Conservation (phyloP, 1,140 invertebrate species). For the Bradysia coprophila region DNA sequence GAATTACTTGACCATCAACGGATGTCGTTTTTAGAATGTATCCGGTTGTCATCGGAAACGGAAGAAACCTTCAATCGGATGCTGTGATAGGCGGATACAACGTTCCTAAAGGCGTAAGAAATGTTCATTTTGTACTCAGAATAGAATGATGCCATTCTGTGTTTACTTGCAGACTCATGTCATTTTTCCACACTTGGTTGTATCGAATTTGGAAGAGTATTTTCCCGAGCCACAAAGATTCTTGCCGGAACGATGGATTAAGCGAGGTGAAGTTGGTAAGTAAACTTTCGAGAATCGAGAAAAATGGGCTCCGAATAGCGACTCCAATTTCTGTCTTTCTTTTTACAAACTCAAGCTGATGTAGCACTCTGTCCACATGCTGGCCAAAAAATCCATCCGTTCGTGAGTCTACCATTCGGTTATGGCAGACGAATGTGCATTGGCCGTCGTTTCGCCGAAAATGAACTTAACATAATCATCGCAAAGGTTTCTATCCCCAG, state of each 20-base stretch:
- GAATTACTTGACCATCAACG: background rate
- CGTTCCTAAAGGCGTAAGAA: conserved; percentile 71
- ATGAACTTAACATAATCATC: conserved; percentile 53
- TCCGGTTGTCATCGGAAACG: conserved; percentile 75
- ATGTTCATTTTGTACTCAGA: background rate
- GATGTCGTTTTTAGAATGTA: conserved; percentile 49
- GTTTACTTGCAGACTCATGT: conserved; percentile 43
- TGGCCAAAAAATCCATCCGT: conserved; percentile 38
- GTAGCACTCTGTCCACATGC: conserved; percentile 16
- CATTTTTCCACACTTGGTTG: conserved; percentile 63
- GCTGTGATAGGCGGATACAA: conserved; percentile 61
- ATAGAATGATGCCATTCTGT: background rate
- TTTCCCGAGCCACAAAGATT: conserved; percentile 46
- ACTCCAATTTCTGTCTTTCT: too few relatives aligned
- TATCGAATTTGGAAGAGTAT: conserved; percentile 53
- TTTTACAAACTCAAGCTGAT: background rate
- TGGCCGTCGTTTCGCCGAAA: conserved; percentile 61
- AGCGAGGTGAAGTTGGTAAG: conserved; percentile 12
- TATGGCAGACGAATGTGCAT: conserved; percentile 67
- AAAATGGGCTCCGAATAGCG: background rate
- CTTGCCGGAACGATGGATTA: conserved; percentile 59
- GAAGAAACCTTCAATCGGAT: conserved; percentile 58
- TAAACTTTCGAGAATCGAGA: background rate
- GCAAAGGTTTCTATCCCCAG: conserved; percentile 23
- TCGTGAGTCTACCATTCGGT: conserved; percentile 63